Evolutionary conservation across 2,113 vertebrate species (phyloP).

Genomic region (Hepsetus odoe): DNA sequence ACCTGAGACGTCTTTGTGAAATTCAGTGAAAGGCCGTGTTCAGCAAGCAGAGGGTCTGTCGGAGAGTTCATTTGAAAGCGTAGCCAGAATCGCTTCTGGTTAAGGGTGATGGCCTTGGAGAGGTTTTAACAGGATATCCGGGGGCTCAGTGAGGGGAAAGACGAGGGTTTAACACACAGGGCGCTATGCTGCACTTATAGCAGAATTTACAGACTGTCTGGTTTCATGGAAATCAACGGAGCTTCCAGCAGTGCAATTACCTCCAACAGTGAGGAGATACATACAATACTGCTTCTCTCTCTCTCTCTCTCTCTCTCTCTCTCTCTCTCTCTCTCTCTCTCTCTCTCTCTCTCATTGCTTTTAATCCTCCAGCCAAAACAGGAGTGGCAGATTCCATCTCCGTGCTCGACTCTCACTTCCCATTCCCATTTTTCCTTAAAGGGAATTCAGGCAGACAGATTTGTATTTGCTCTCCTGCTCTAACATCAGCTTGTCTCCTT

Average conservation of each 20-base stretch:
- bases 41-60: neutral
- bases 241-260: slow-evolving; percentile 23
- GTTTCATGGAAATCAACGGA: slow-evolving; percentile 23
- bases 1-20: neutral
- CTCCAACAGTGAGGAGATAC: neutral
- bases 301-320: neutral
- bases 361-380: slow-evolving; percentile 32
- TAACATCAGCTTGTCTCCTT: slow-evolving; percentile 13
- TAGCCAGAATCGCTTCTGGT: neutral
- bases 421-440: slow-evolving; percentile 31
- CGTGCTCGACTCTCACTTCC: neutral
- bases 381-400: slow-evolving; percentile 55
- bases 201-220: slow-evolving; percentile 17
- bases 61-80: neutral
- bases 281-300: neutral
- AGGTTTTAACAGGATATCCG: neutral
- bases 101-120: neutral
- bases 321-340: neutral
- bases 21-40: neutral
- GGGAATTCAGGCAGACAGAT: slow-evolving; percentile 42
- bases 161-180: neutral
- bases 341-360: neutral
- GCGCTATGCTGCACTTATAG: neutral
- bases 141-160: slow-evolving; percentile 5
- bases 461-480: slow-evolving; percentile 33